Percentiles rank a stretch among this genome's conserved stretches.
These are phyloP conservation scores for Tupiocoris notatus DNA, from an alignment of 2,888 invertebrate genomes.

Conservation along the genomic window DNA sequence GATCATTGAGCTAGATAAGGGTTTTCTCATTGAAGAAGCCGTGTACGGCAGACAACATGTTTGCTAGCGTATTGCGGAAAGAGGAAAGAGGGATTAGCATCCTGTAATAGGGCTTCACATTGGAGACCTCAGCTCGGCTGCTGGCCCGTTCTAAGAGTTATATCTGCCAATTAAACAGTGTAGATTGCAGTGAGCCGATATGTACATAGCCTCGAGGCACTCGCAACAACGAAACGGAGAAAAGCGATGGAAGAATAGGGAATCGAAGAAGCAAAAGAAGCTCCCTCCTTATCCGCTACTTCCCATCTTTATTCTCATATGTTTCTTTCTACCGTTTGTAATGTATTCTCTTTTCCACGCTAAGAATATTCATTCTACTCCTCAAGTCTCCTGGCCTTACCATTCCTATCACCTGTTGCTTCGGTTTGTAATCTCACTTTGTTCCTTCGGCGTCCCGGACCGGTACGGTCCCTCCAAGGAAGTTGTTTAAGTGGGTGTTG, in stretches of 20 bases:
- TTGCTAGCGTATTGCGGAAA: slow-evolving; percentile 11
- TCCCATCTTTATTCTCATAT: slow-evolving; percentile 38
- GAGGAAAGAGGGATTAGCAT: slow-evolving; percentile 34
- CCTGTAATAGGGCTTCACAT: slow-evolving; percentile 35
- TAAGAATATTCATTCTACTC: slow-evolving; percentile 28
- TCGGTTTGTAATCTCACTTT: slow-evolving; percentile 13
- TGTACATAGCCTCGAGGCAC: slow-evolving; percentile 38
- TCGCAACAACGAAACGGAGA: background rate
- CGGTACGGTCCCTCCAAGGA: background rate
- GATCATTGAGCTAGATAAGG: slow-evolving; percentile 13
- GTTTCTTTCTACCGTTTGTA: slow-evolving; percentile 5
- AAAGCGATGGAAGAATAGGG: background rate
- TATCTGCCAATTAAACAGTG: slow-evolving; percentile 41
- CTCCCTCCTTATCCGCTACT: slow-evolving; percentile 24
- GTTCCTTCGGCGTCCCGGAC: background rate
- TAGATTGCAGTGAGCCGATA: slow-evolving; percentile 41
- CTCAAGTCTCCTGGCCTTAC: background rate
- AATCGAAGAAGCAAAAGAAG: background rate
- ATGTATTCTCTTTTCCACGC: slow-evolving; percentile 19
- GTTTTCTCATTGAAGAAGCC: slow-evolving; percentile 22
- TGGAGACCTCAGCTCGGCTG: slow-evolving; percentile 6
- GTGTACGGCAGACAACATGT: slow-evolving; percentile 20
- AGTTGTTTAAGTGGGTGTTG: slow-evolving; percentile 10
- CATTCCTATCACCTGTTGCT: slow-evolving; percentile 35
- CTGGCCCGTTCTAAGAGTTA: slow-evolving; percentile 22